Evolutionary conservation across 2,113 vertebrate species (phyloP).

Genomic region (Bucco capensis): DNA sequence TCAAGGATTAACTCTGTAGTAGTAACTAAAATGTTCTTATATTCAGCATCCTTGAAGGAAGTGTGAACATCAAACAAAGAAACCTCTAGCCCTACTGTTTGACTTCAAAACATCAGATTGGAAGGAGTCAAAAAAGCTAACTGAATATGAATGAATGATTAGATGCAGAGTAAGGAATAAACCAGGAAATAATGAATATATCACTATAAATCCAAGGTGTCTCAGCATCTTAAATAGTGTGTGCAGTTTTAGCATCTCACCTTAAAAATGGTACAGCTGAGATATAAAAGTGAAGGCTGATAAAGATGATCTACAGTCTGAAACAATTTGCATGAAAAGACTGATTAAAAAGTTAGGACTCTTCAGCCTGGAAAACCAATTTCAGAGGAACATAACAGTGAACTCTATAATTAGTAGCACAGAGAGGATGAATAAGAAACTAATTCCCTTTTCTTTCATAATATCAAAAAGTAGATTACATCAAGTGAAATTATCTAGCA

Average conservation of each 20-base stretch:
- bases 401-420: neutral
- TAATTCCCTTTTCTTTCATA: neutral
- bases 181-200: neutral
- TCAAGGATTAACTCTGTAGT: neutral
- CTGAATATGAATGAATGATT: neutral
- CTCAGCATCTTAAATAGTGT: neutral
- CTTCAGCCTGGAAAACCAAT: slow-evolving; percentile 6
- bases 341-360: neutral
- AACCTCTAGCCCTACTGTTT: neutral
- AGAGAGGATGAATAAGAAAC: neutral
- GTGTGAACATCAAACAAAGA: neutral
- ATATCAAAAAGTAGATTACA: neutral
- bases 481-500: neutral
- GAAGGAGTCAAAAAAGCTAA: neutral
- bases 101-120: neutral
- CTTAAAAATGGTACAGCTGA: neutral
- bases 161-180: neutral
- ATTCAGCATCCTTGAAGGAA: neutral
- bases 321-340: neutral
- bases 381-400: neutral
- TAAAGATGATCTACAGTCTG: neutral
- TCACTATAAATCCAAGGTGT: neutral
- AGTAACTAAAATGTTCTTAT: neutral
- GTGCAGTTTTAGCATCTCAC: neutral
- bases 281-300: neutral